Conservation (phyloP, 2,113 vertebrate genomes). For the Loxodonta africana region DNA sequence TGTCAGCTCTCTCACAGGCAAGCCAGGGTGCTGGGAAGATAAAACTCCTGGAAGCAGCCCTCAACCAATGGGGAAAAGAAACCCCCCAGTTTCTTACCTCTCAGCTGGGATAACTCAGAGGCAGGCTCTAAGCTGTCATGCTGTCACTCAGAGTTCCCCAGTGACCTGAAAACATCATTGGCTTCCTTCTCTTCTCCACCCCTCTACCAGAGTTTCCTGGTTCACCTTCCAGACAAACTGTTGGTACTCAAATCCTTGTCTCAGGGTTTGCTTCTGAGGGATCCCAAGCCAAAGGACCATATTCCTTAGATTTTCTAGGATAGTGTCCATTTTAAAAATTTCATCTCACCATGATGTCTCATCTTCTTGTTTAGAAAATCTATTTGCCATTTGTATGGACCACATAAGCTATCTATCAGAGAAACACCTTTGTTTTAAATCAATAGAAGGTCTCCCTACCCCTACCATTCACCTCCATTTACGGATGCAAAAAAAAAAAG, state of each 20-base stretch:
- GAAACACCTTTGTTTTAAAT: neutral
- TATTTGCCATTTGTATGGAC: neutral
- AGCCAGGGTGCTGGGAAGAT: neutral
- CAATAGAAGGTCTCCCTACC: accelerated
- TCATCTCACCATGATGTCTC: neutral
- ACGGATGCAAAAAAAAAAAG: neutral
- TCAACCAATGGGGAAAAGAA: neutral
- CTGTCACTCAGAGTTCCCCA: no score
- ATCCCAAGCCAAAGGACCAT: neutral
- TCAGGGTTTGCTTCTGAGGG: neutral
- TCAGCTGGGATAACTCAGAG: no score
- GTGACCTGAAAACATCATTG: neutral
- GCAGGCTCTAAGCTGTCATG: neutral
- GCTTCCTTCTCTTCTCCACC: neutral
- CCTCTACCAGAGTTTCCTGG: neutral
- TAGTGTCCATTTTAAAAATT: neutral
- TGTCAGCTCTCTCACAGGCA: neutral
- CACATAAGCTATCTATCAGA: neutral
- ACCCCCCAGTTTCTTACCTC: accelerated
- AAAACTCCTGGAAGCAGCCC: neutral
- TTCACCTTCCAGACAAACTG: neutral
- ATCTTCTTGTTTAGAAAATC: neutral
- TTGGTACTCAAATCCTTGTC: neutral
- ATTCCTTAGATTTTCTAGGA: neutral
- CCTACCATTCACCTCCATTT: neutral